Percentiles rank a stretch among this genome's conserved stretches.
Evolutionary conservation across 2,113 vertebrate species (phyloP).

Genomic region (Todiramphus chloris): DNA sequence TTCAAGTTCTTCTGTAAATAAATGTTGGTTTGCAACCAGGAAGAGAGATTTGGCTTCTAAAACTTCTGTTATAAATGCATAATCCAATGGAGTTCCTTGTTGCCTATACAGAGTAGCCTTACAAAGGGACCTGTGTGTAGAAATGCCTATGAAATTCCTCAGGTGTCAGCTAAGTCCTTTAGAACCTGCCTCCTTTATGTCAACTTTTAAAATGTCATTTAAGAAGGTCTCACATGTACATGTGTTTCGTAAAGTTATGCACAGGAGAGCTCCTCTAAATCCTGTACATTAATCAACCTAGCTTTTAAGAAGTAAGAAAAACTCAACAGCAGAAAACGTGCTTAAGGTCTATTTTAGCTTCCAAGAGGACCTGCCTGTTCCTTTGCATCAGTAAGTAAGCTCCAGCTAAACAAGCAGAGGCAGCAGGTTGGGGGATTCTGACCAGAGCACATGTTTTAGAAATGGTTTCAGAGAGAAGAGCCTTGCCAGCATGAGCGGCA

Average conservation of each 20-base stretch:
- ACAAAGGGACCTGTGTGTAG: not conserved
- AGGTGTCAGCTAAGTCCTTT: not conserved
- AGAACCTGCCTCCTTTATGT: not conserved
- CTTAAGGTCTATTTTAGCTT: not conserved
- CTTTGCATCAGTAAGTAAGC: not conserved
- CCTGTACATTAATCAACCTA: not conserved
- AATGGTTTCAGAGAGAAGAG: not conserved
- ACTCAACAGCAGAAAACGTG: not conserved
- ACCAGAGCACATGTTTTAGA: not conserved
- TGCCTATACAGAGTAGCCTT: not conserved
- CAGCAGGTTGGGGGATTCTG: not conserved
- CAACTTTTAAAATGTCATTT: not conserved
- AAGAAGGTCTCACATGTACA: not conserved
- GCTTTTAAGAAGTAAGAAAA: not conserved
- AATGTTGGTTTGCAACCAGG: not conserved
- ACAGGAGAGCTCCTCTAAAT: not conserved
- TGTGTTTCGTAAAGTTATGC: not conserved
- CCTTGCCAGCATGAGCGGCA: not conserved
- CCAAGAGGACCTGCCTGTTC: not conserved
- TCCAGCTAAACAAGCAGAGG: not conserved
- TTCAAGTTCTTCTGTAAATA: not conserved
- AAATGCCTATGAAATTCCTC: not conserved
- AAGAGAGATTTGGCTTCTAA: not conserved
- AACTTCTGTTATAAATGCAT: not conserved
- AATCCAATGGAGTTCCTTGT: not conserved